These are phyloP conservation scores for Dugesia japonica DNA, from an alignment of 2,888 invertebrate genomes.

Conservation along the genomic window DNA sequence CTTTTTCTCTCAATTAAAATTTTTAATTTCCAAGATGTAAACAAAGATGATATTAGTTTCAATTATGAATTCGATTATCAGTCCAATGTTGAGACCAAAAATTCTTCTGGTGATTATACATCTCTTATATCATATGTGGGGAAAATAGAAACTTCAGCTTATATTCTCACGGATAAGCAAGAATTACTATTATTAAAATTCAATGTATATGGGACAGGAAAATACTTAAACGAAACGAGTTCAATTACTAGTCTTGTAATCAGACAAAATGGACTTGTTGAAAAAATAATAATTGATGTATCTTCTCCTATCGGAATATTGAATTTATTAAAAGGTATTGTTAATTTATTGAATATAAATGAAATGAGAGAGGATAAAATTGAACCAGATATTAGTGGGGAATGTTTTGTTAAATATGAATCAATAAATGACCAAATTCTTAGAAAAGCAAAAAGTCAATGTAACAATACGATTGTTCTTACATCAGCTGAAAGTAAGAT, in stretches of 20 bases:
- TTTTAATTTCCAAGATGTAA: not conserved
- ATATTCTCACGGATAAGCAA: not conserved
- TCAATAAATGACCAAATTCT: not conserved
- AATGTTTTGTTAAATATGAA: slow-evolving; percentile 9
- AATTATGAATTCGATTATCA: slow-evolving; percentile 5
- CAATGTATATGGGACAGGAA: not conserved
- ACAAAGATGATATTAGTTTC: slow-evolving; percentile 12
- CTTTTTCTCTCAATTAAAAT: not conserved
- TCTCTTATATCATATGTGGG: not conserved
- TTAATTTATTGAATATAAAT: not conserved
- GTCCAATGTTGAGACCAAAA: not conserved
- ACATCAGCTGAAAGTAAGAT: not conserved
- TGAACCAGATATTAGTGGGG: not conserved
- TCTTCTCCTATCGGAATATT: not conserved
- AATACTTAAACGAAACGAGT: not conserved
- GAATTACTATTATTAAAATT: not conserved
- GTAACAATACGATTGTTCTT: not conserved
- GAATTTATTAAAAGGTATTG: not conserved
- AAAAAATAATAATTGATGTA: not conserved
- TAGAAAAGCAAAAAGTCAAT: not conserved
- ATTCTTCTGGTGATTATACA: not conserved
- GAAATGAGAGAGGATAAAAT: not conserved
- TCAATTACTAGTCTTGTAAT: not conserved
- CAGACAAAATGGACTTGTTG: not conserved
- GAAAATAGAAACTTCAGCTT: not conserved